Conservation (phyloP, 2,888 invertebrate genomes). For the Philaethria dido region DNA sequence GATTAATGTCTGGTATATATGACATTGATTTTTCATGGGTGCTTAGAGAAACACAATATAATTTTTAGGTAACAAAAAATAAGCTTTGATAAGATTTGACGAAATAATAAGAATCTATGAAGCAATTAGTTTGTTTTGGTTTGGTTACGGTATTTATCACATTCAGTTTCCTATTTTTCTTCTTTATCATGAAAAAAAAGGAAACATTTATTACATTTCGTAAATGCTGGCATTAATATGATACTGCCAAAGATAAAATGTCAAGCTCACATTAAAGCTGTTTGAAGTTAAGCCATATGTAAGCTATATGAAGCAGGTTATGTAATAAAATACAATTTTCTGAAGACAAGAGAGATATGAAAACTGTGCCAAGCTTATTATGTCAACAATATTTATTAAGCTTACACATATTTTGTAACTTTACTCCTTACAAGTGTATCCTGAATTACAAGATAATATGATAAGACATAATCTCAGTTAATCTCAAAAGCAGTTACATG, state of each 20-base stretch:
- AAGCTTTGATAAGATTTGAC: background rate
- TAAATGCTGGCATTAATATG: background rate
- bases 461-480: constrained; percentile 44
- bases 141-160: background rate
- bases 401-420: constrained; percentile 32
- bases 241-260: background rate
- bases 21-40: constrained; percentile 66
- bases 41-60: constrained; percentile 53
- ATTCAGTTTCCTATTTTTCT: too few species aligned
- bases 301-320: constrained; percentile 8
- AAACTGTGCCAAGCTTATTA: constrained; percentile 18
- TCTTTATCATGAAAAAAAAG: too few species aligned
- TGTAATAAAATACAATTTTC: constrained; percentile 14
- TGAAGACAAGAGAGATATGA: background rate
- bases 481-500: constrained; percentile 46
- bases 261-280: background rate
- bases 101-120: background rate
- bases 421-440: constrained; percentile 21
- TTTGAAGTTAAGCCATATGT: background rate
- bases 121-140: too few species aligned
- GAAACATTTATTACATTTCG: background rate
- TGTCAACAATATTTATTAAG: constrained; percentile 23
- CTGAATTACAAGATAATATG: constrained; percentile 44
- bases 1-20: constrained; percentile 54
- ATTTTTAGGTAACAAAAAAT: background rate